These are phyloP conservation scores for Salvelinus sp. DNA, from an alignment of 2,113 vertebrate species.

Conservation along the genomic window DNA sequence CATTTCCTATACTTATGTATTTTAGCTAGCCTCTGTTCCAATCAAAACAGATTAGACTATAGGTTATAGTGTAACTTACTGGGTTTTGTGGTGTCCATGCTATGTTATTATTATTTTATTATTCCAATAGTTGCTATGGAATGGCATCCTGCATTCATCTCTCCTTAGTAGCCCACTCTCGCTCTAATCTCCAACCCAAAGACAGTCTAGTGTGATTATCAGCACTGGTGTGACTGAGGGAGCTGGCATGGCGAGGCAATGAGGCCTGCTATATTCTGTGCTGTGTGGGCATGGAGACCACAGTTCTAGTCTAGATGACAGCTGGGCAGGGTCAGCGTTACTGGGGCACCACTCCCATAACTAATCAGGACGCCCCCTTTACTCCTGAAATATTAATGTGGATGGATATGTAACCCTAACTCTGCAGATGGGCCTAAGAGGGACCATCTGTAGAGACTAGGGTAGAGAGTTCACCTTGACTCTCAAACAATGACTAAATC, in stretches of 20 bases:
- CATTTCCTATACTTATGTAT: background rate
- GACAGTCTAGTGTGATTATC: background rate
- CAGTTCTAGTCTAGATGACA: slow-evolving; percentile 13
- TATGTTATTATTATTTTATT: background rate
- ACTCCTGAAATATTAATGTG: slow-evolving; percentile 27
- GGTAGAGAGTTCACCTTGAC: background rate
- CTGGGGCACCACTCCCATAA: slow-evolving; percentile 26
- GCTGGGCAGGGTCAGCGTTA: slow-evolving; percentile 2
- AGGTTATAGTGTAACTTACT: background rate
- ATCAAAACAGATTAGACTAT: background rate
- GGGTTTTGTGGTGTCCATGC: background rate
- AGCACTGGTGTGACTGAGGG: background rate
- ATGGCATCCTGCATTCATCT: background rate
- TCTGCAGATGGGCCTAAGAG: slow-evolving; percentile 29
- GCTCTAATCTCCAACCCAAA: background rate
- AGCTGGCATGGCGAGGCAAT: too few species aligned
- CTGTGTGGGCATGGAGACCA: background rate
- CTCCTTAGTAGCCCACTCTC: background rate
- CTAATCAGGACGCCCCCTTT: slow-evolving; percentile 20
- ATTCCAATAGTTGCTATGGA: background rate
- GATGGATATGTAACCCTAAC: slow-evolving; percentile 34
- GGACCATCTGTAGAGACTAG: slow-evolving; percentile 10
- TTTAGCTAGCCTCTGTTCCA: background rate
- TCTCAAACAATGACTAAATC: slow-evolving; percentile 9
- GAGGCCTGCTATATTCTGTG: too few species aligned